Evolutionary conservation across 2,113 vertebrate species (phyloP).

Genomic region (Anoplopoma fimbria): DNA sequence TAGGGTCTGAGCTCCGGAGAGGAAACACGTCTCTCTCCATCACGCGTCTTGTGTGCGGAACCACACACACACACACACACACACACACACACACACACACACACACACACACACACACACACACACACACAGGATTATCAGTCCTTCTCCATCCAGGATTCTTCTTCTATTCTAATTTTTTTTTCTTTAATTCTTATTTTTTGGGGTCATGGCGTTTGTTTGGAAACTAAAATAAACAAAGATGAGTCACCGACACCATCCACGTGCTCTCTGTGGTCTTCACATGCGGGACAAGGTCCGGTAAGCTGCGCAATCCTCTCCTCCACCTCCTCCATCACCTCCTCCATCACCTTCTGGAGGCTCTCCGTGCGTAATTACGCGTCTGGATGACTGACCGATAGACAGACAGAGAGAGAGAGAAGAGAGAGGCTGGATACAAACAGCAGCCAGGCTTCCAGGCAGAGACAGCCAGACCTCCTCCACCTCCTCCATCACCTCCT

Average conservation of each 20-base stretch:
- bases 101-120: slow-evolving; percentile 5
- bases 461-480: slow-evolving; percentile 52
- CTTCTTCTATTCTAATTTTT: too few relatives aligned
- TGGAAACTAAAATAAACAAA: slow-evolving; percentile 65
- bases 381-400: slow-evolving; percentile 63
- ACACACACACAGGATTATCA: too few relatives aligned
- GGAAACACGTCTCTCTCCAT: slow-evolving; percentile 48
- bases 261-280: slow-evolving; percentile 23
- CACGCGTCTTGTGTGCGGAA: slow-evolving; percentile 20
- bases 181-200: too few relatives aligned
- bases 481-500: too few relatives aligned
- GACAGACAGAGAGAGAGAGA: slow-evolving; percentile 43
- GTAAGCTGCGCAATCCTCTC: slow-evolving; percentile 45
- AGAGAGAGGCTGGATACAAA: slow-evolving; percentile 71
- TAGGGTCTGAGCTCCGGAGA: slow-evolving; percentile 27
- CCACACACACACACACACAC: not conserved
- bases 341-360: too few relatives aligned
- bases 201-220: slow-evolving; percentile 59
- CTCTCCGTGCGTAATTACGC: too few relatives aligned
- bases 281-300: slow-evolving; percentile 43
- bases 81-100: slow-evolving; percentile 1
- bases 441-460: slow-evolving; percentile 63
- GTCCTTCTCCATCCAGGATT: not conserved
- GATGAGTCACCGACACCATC: slow-evolving; percentile 62
- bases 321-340: too few relatives aligned